Evolutionary conservation across 2,888 invertebrate genomes (phyloP), one percentile per base, ranked within the genome.

Genomic region (Pristionchus mayeri): DNA sequence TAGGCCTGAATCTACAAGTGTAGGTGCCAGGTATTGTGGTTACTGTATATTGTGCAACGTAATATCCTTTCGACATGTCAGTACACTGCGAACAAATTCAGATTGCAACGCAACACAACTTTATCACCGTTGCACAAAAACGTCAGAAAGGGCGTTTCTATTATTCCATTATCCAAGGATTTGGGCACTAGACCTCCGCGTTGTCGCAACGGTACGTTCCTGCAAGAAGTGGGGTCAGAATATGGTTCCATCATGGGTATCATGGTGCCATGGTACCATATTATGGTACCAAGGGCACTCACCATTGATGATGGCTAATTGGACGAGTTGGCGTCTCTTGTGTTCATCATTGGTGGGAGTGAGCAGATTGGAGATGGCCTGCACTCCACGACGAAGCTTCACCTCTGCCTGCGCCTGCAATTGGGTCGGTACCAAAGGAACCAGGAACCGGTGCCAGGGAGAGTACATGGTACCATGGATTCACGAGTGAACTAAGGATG

Each of bases 251-350:
- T 67, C 27, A 67, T 37, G n/a, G 34, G 3, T 63, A 63, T 3
- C 18, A 18, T 34, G 2, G n/a, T n/a, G n/a, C n/a, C n/a, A n/a
- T 11, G 13, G 34, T 27, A 63, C 34, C 60, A 3, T 4, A 0
- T 7, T 63, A 63, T n/a, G 30, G 27, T 30, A 30, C 60, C 34
- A 1, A 3, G 1, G 1, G 60, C 13, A 27, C 30, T n/a, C 7
- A 93, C 99, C 99, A 94, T 98, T 99, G 93, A 99, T 98, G 93
- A 99, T 98, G 93, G 99, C 98, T 93, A 99, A 95, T 94, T 99
- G 98, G 2, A 60, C 98, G 92, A 99, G 95, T 94, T 99, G 98
- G 93, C 98, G 95, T 94, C 98, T 98, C 95, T 99, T 99, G 93
- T 98, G 95, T 94, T 98, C 98, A 94, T 99, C 99, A 95, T 99